Evolutionary conservation across 2,797 vertebrate genomes (phyloP).

Genomic region (Enteromius thamalakanensis): DNA sequence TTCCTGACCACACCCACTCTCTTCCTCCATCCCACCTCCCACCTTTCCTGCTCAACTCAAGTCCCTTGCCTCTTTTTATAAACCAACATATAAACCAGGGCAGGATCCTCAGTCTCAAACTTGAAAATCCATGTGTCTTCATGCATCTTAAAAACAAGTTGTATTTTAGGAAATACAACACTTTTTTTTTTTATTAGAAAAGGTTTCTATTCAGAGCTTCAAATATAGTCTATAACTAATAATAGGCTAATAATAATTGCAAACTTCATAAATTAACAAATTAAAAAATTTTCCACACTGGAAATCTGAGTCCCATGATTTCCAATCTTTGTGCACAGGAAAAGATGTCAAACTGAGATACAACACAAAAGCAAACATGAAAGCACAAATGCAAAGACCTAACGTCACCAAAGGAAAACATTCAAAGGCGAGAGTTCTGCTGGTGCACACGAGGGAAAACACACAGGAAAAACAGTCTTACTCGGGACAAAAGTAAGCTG

Average conservation of each 20-base stretch:
- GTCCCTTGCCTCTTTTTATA: slow-evolving; percentile 3
- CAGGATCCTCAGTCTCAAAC: background rate
- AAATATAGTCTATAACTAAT: background rate
- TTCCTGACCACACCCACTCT: slow-evolving; percentile 29
- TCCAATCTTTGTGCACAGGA: slow-evolving; percentile 16
- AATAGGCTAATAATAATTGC: background rate
- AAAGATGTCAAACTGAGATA: slow-evolving; percentile 23
- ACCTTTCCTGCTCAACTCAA: slow-evolving; percentile 22
- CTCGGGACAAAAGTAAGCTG: background rate
- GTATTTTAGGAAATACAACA: background rate
- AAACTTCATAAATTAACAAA: background rate
- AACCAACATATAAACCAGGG: background rate
- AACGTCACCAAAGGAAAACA: background rate
- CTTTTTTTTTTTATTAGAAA: background rate
- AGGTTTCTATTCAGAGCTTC: background rate
- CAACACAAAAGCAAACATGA: slow-evolving; percentile 18
- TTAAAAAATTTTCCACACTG: background rate
- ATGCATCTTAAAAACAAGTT: background rate
- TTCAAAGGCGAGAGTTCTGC: slow-evolving; percentile 10
- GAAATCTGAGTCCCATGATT: background rate
- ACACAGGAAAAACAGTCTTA: background rate
- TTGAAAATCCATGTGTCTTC: background rate
- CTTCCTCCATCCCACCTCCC: slow-evolving; percentile 31
- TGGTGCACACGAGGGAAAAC: background rate
- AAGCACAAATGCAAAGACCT: background rate